Conservation (phyloP, 1,140 invertebrate genomes). For the Megathymus violae region DNA sequence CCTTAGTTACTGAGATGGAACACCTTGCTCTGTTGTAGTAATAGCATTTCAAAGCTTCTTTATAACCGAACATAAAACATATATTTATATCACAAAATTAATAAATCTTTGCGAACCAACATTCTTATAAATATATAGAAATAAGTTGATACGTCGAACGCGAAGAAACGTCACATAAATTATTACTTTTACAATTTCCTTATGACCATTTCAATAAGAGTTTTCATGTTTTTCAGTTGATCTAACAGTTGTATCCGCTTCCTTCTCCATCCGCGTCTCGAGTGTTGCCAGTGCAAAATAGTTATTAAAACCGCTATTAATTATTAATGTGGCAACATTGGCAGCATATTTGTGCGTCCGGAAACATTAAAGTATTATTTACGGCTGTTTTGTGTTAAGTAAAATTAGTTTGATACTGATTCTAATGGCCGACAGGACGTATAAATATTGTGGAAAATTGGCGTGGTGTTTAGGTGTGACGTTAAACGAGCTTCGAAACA, state of each 20-base stretch:
- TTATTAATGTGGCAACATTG: constrained; percentile 76
- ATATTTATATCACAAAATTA: constrained; percentile 4
- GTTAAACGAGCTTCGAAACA: constrained; percentile 50
- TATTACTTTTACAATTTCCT: constrained; percentile 69
- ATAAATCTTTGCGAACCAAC: constrained; percentile 9
- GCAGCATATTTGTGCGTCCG: constrained; percentile 67
- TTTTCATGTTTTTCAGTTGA: constrained; percentile 69
- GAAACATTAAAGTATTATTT: constrained; percentile 82
- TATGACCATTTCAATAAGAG: constrained; percentile 59
- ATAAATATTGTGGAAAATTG: constrained; percentile 74
- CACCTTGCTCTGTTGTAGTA: no score
- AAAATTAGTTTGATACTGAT: constrained; percentile 71
- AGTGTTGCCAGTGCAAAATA: constrained; percentile 74
- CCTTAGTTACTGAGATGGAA: no score
- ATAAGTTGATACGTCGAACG: constrained; percentile 30
- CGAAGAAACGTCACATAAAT: constrained; percentile 51
- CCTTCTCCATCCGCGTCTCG: constrained; percentile 55
- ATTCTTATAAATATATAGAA: no score
- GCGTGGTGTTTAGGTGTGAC: constrained; percentile 59
- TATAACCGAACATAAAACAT: no score
- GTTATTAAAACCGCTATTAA: constrained; percentile 74
- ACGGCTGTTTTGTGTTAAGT: constrained; percentile 71
- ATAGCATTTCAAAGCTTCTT: no score
- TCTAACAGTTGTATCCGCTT: constrained; percentile 76
- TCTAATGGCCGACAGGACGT: constrained; percentile 70